Evolutionary conservation across 2,888 invertebrate species (phyloP), one percentile per base, ranked within the genome.

Genomic region (Megastigmus dorsalis): DNA sequence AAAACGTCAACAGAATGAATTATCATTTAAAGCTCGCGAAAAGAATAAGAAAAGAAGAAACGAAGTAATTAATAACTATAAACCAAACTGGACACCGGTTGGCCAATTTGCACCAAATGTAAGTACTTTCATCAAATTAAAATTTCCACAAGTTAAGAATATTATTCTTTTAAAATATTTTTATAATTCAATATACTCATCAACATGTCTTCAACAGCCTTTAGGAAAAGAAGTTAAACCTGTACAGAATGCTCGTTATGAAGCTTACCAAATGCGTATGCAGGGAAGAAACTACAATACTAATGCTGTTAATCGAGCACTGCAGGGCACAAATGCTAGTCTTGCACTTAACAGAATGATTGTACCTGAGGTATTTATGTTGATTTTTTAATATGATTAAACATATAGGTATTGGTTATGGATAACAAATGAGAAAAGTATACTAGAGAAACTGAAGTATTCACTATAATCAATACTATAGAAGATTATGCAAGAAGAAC

Each of bases 1-100:
- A 86, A 93, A 94, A 60, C 90, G 99, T 23, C 97, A 98, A 88
- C 92, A 94, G 83, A 94, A 93, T 81, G 98, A 98, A 85, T 85
- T 95, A 75, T 91, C 92, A 81, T 97, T 95, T 87, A 93, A 93
- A 84, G 93, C 93, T 13, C 89, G 95, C 13, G 93, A 95, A 77
- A 95, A 93, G 82, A 92, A 93, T 38, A 94, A 93, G 85, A 93
- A 92, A 81, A 84, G 90, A 38, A 85, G 91, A 82, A 88, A 88
- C 75, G 89, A 90, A 83, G 86, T 85, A 20, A 88, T 86, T 60
- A 89, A 91, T 79, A 89, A 90, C 82, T 90, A 91, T 81, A 90
- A 90, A 79, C 93, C 95, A 3, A 92, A 93, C 84, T 95, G 93
- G 89, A 89, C 90, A 15, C 90, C 94, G 59, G 89, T 93, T 43